These are phyloP conservation scores for Ariolimax columbianus DNA, from an alignment of 2,888 invertebrate species.

Conservation along the genomic window DNA sequence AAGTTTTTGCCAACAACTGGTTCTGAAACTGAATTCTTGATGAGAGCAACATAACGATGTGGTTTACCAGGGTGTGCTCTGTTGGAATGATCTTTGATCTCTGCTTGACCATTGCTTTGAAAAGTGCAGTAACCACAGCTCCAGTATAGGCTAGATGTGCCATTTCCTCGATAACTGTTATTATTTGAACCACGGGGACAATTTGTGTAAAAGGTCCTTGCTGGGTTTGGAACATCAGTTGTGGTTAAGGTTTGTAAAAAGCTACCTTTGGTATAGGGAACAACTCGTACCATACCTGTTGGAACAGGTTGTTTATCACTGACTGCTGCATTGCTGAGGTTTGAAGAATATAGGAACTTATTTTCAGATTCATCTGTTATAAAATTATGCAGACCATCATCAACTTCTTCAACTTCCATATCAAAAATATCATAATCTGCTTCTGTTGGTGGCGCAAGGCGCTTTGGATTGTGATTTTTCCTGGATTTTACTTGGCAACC, in stretches of 20 bases:
- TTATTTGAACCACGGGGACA: background rate
- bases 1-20: slow-evolving; percentile 5
- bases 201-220: background rate
- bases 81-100: slow-evolving; percentile 67
- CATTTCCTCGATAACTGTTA: background rate
- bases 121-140: slow-evolving; percentile 71
- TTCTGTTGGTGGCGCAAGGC: slow-evolving; percentile 44
- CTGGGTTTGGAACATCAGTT: background rate
- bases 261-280: background rate
- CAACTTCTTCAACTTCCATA: slow-evolving; percentile 59
- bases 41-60: slow-evolving; percentile 66
- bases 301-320: slow-evolving; percentile 12
- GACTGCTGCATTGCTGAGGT: background rate
- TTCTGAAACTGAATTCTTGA: slow-evolving; percentile 38
- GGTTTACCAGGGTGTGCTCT: slow-evolving; percentile 64
- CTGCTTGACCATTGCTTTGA: slow-evolving; percentile 65
- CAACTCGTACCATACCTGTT: slow-evolving; percentile 3
- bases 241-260: slow-evolving; percentile 11
- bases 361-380: slow-evolving; percentile 15
- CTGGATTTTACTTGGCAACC: slow-evolving; percentile 25
- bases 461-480: slow-evolving; percentile 40
- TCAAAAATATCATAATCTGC: slow-evolving; percentile 61
- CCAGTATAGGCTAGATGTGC: slow-evolving; percentile 67
- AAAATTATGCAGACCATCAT: background rate
- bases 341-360: background rate